These are phyloP conservation scores for Onychomys leucogaster DNA, from an alignment of 2,797 vertebrate genomes.

Conservation along the genomic window DNA sequence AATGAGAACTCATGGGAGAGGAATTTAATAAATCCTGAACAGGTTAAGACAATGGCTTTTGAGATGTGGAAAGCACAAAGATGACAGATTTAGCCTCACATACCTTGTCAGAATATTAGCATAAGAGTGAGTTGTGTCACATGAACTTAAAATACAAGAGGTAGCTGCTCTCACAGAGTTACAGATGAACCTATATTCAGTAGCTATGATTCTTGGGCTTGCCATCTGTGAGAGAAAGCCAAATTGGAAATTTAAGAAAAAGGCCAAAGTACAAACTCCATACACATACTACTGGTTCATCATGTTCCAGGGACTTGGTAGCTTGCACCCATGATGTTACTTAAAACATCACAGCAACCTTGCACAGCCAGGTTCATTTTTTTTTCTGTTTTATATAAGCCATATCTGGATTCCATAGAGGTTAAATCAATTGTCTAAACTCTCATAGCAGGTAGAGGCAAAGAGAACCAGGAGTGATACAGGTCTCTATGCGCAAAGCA, in stretches of 20 bases:
- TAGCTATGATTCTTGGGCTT: neutral
- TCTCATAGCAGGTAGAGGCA: neutral
- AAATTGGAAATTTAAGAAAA: neutral
- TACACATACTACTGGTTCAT: rapidly evolving
- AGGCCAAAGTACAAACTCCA: rapidly evolving
- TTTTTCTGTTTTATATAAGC: neutral
- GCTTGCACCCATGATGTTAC: rapidly evolving
- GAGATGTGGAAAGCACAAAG: neutral
- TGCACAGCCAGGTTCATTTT: neutral
- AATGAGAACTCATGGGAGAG: neutral
- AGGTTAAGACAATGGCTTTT: neutral
- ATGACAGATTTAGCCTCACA: neutral
- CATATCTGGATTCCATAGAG: neutral
- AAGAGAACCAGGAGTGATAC: neutral
- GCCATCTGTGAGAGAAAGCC: neutral
- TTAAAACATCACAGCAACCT: neutral
- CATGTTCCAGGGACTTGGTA: rapidly evolving
- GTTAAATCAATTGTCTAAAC: neutral
- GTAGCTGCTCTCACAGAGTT: neutral
- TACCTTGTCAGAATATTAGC: neutral
- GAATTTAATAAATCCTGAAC: neutral
- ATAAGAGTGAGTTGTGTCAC: neutral
- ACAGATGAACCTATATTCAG: neutral
- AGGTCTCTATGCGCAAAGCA: neutral
- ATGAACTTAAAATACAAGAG: neutral